Conservation (phyloP, 2,113 vertebrate genomes). For the Myiagra hebetior region DNA sequence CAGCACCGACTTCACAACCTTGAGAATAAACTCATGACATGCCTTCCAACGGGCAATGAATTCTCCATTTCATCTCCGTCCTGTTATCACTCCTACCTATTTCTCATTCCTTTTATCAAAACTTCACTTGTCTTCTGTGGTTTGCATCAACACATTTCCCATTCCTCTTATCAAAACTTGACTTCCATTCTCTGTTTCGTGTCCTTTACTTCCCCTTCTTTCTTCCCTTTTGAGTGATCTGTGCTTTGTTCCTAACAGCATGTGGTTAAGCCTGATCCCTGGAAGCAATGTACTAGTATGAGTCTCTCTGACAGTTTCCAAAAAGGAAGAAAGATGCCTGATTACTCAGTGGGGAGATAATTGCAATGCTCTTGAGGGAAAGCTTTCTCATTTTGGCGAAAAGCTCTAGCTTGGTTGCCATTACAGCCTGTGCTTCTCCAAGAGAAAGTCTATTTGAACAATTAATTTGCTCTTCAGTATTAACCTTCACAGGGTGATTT, state of each 20-base stretch:
- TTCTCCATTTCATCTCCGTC: not conserved
- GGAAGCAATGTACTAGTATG: not conserved
- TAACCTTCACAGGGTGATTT: not conserved
- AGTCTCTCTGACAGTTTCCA: not conserved
- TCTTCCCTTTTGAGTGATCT: not conserved
- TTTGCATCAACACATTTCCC: not conserved
- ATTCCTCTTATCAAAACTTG: not conserved
- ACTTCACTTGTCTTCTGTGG: not conserved
- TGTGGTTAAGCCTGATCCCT: not conserved
- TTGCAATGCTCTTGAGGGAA: not conserved
- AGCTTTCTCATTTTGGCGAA: not conserved
- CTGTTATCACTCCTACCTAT: not conserved
- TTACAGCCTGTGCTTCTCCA: not conserved
- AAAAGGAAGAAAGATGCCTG: not conserved
- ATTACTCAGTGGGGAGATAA: not conserved
- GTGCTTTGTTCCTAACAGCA: constrained; percentile 14
- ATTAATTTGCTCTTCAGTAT: constrained; percentile 7
- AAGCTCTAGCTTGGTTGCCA: not conserved
- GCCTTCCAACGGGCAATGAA: not conserved
- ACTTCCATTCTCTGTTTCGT: not conserved
- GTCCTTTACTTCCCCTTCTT: not conserved
- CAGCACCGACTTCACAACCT: not conserved
- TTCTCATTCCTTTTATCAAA: not conserved
- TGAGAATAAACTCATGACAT: not conserved
- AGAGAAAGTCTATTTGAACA: not conserved